These are phyloP conservation scores for Horisme vitalbata DNA, from an alignment of 2,888 invertebrate species.

Conservation along the genomic window DNA sequence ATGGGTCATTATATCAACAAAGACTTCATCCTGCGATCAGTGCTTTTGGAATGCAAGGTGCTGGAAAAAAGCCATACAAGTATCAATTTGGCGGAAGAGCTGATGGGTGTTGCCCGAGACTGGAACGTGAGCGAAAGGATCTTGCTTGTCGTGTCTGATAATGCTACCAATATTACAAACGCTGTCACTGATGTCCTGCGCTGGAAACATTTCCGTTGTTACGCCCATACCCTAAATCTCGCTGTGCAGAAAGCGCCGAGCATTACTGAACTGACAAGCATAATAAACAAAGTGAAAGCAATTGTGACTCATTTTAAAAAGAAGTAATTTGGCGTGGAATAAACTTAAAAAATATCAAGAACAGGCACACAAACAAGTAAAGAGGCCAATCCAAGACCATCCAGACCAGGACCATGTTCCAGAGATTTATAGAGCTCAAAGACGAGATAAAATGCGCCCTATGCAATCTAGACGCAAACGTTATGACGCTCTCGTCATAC, in stretches of 20 bases:
- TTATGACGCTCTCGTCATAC: neutral
- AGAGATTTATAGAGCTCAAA: neutral
- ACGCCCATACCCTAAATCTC: slow-evolving; percentile 11
- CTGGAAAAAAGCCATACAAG: neutral
- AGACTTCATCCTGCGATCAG: neutral
- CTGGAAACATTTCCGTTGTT: slow-evolving; percentile 17
- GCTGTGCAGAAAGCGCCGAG: slow-evolving; percentile 5
- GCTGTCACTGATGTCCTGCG: slow-evolving; percentile 8
- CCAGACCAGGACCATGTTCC: neutral
- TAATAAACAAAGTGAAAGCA: slow-evolving; percentile 12
- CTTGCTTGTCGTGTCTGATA: slow-evolving; percentile 11
- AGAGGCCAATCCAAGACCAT: slow-evolving; percentile 10
- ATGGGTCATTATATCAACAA: neutral
- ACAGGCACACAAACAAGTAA: slow-evolving; percentile 7
- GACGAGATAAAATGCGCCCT: neutral
- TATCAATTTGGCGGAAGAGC: neutral
- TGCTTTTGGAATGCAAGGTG: neutral
- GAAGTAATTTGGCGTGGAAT: slow-evolving; percentile 12
- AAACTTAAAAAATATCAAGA: slow-evolving; percentile 13
- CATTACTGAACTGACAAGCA: neutral
- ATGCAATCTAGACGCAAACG: neutral
- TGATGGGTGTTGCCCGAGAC: neutral
- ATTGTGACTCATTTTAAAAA: slow-evolving; percentile 13
- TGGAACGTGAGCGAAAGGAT: slow-evolving; percentile 8
- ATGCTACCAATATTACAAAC: slow-evolving; percentile 12